Evolutionary conservation across 2,113 vertebrate species (phyloP).

Genomic region (Tursiops truncatus): DNA sequence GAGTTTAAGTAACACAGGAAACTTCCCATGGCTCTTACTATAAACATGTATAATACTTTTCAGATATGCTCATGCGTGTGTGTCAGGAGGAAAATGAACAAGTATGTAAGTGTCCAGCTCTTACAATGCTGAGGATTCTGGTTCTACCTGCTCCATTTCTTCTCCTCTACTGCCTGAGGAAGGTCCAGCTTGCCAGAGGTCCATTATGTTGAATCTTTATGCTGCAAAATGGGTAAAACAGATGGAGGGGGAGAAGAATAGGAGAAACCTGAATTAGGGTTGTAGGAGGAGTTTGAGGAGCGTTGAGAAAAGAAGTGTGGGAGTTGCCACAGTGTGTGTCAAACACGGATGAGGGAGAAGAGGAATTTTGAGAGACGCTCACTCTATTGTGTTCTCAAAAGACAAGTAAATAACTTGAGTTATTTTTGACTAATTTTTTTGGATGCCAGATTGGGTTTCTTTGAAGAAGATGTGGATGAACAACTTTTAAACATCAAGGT

Average conservation of each 20-base stretch:
- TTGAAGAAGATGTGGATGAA: neutral
- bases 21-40: neutral
- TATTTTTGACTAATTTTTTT: neutral
- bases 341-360: neutral
- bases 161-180: neutral
- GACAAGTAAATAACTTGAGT: constrained; percentile 6
- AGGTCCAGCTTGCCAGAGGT: neutral
- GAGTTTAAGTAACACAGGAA: neutral
- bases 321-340: neutral
- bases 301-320: neutral
- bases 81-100: neutral
- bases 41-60: neutral
- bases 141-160: neutral
- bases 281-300: neutral
- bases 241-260: neutral
- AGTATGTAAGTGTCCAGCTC: neutral
- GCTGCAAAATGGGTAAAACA: neutral
- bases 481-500: neutral
- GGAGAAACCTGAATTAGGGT: neutral
- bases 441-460: neutral
- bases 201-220: neutral
- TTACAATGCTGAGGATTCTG: neutral
- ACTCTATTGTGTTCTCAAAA: neutral
- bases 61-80: neutral
- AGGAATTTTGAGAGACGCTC: neutral